A percentile compares a stretch with the other conserved stretches of the same genome.
Conservation (phyloP, 2,888 invertebrate genomes). For the Chymomyza fuscimana region DNA sequence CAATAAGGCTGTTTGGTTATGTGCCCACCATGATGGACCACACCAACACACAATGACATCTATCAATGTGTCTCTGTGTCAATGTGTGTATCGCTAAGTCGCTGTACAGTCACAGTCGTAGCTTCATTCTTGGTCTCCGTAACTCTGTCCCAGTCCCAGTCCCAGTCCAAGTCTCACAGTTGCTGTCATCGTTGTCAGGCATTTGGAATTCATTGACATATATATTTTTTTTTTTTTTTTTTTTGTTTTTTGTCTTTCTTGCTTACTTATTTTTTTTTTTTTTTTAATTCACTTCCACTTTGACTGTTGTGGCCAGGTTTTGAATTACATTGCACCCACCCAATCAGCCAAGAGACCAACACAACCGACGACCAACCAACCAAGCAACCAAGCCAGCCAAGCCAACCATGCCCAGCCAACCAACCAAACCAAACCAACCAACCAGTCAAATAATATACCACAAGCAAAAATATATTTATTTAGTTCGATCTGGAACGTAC, state of each 20-base stretch:
- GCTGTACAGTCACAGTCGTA: slow-evolving; percentile 20
- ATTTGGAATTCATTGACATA: slow-evolving; percentile 72
- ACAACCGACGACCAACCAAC: slow-evolving; percentile 30
- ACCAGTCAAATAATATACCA: slow-evolving; percentile 27
- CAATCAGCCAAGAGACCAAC: slow-evolving; percentile 17
- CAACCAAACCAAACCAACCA: neutral
- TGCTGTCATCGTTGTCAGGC: slow-evolving; percentile 44
- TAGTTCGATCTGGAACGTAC: slow-evolving; percentile 55
- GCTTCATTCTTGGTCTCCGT: slow-evolving; percentile 1
- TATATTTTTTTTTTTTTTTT: slow-evolving; percentile 31
- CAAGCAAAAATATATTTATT: slow-evolving; percentile 67
- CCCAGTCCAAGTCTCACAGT: neutral
- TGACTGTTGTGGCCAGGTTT: slow-evolving; percentile 46
- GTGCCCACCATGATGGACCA: slow-evolving; percentile 28
- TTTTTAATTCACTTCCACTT: slow-evolving; percentile 55
- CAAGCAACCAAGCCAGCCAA: slow-evolving; percentile 13
- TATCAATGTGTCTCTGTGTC: neutral
- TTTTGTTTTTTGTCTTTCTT: slow-evolving; percentile 14
- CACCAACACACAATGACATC: slow-evolving; percentile 37
- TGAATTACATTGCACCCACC: slow-evolving; percentile 58
- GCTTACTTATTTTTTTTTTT: slow-evolving; percentile 23
- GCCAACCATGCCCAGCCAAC: neutral
- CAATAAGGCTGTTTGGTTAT: neutral
- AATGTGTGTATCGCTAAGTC: slow-evolving; percentile 28
- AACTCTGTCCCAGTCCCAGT: neutral